Evolutionary conservation across 2,888 invertebrate genomes (phyloP).

Genomic region (Ormyrus nitidulus): DNA sequence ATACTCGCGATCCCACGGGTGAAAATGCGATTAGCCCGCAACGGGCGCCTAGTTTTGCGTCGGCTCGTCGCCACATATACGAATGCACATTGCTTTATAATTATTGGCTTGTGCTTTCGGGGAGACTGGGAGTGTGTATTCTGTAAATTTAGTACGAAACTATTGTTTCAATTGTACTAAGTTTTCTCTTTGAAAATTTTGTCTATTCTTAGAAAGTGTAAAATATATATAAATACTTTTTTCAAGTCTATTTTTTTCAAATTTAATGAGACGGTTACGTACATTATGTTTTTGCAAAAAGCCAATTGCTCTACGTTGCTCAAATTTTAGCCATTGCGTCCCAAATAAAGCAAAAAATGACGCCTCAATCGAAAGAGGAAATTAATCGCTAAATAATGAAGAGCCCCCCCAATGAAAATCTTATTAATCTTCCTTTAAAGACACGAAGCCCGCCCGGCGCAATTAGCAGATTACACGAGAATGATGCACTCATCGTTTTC

Average conservation of each 20-base stretch:
- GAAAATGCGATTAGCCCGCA: slow-evolving; percentile 27
- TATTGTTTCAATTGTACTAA: too few relatives aligned
- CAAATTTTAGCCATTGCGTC: too few relatives aligned
- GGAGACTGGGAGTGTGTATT: not conserved
- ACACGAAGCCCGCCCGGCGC: not conserved
- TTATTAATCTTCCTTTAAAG: slow-evolving; percentile 23
- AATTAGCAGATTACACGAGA: slow-evolving; percentile 20
- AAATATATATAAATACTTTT: too few relatives aligned
- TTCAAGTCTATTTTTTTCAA: too few relatives aligned
- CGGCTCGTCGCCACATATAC: not conserved
- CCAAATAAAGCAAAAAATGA: too few relatives aligned
- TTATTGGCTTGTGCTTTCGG: not conserved
- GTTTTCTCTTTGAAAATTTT: too few relatives aligned
- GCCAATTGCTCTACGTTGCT: too few relatives aligned
- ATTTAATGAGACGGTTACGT: too few relatives aligned
- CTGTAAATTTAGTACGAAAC: not conserved
- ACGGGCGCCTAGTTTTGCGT: slow-evolving; percentile 29
- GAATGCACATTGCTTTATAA: not conserved
- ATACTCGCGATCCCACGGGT: slow-evolving; percentile 36
- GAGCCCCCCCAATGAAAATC: slow-evolving; percentile 18
- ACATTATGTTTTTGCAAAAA: too few relatives aligned
- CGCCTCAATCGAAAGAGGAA: not conserved
- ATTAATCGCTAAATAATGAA: slow-evolving; percentile 14
- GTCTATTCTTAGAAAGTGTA: too few relatives aligned
- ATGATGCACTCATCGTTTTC: not conserved